Conservation (phyloP, 2,113 vertebrate species). For the Hemichromis elongatus region DNA sequence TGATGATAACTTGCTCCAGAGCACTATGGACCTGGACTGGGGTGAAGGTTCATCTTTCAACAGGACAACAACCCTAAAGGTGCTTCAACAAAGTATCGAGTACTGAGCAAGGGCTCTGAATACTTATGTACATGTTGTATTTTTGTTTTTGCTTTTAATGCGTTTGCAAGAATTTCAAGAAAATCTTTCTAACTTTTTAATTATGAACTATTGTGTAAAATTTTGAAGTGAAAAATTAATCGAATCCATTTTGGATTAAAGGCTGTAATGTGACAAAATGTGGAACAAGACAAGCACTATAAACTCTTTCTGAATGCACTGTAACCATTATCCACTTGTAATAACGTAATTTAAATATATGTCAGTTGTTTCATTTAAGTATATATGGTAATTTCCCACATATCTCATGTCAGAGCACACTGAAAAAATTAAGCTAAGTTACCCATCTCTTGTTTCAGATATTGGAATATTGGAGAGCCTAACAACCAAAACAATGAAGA, state of each 20-base stretch:
- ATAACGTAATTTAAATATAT: background rate
- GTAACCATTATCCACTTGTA: background rate
- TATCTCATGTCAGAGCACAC: background rate
- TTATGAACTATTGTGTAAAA: background rate
- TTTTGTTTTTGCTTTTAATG: background rate
- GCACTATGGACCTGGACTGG: background rate
- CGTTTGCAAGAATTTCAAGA: background rate
- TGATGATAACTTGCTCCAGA: background rate
- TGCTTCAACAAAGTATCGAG: background rate
- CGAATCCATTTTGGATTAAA: background rate
- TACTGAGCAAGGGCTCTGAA: background rate
- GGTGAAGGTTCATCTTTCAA: background rate
- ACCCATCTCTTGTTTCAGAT: slow-evolving; percentile 44
- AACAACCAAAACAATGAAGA: slow-evolving; percentile 56
- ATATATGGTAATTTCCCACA: background rate
- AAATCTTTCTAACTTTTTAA: background rate
- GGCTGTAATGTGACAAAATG: background rate
- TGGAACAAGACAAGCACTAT: background rate
- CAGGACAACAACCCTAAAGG: background rate
- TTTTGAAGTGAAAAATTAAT: background rate
- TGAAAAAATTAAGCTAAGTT: background rate
- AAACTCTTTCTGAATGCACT: background rate
- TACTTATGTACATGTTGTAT: background rate
- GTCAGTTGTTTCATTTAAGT: background rate
- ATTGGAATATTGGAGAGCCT: slow-evolving; percentile 67